These are phyloP conservation scores for Polylopha cassiicola DNA, from an alignment of 2,888 invertebrate genomes.

Conservation along the genomic window DNA sequence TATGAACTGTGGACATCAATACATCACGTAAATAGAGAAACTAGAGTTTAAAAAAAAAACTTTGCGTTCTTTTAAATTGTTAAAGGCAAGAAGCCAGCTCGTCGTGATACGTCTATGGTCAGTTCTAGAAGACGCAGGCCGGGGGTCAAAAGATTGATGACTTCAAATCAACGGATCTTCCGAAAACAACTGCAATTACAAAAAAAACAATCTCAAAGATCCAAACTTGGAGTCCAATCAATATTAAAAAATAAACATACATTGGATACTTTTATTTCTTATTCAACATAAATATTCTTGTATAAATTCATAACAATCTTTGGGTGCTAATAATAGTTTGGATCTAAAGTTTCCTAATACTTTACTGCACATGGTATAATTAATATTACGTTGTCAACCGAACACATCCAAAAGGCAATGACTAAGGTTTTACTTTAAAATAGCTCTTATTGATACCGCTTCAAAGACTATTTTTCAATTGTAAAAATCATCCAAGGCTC, in stretches of 20 bases:
- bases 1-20: too few relatives aligned
- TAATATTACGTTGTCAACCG: constrained; percentile 35
- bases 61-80: constrained; percentile 36
- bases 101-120: constrained; percentile 70
- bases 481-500: too few relatives aligned
- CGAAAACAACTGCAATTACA: constrained; percentile 29
- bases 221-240: constrained; percentile 56
- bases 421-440: constrained; percentile 51
- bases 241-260: constrained; percentile 34
- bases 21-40: too few relatives aligned
- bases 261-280: constrained; percentile 71
- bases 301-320: constrained; percentile 78
- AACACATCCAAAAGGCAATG: constrained; percentile 45
- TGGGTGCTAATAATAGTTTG: constrained; percentile 68
- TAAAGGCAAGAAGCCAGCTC: constrained; percentile 50
- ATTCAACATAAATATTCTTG: constrained; percentile 77
- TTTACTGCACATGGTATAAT: constrained; percentile 26
- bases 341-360: constrained; percentile 54
- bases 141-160: constrained; percentile 71
- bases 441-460: too few relatives aligned
- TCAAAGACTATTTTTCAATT: too few relatives aligned
- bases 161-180: constrained; percentile 75
- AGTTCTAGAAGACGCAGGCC: constrained; percentile 71
- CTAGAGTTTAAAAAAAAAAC: neutral
- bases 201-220: constrained; percentile 35